Percentiles rank a stretch among this genome's conserved stretches.
Conservation (phyloP, 2,888 invertebrate genomes). For the Rhyacophila evoluta region DNA sequence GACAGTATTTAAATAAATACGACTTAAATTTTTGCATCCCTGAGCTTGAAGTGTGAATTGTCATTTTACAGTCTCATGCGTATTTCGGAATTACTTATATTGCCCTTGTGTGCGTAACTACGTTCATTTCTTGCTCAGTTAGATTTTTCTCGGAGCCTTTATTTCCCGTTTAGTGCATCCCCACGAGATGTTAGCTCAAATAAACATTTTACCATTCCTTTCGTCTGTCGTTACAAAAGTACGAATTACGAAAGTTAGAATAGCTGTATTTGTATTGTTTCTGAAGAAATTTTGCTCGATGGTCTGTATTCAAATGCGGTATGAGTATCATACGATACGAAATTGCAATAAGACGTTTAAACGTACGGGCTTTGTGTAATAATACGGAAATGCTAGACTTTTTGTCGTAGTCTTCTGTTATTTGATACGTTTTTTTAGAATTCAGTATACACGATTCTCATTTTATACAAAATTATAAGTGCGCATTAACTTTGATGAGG, state of each 20-base stretch:
- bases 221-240: no score
- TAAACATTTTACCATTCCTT: background rate
- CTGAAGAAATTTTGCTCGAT: background rate
- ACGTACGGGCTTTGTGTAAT: background rate
- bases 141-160: background rate
- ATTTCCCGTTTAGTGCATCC: background rate
- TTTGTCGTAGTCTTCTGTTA: no score
- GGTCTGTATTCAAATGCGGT: background rate
- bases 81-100: background rate
- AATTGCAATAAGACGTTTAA: background rate
- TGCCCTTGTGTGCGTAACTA: background rate
- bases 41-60: no score
- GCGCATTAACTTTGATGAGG: no score
- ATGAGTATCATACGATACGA: background rate
- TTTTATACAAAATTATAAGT: no score
- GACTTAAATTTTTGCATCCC: no score
- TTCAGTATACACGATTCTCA: no score
- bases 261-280: background rate
- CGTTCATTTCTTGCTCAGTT: no score
- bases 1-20: no score
- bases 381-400: no score
- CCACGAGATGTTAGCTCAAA: background rate
- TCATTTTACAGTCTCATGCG: background rate
- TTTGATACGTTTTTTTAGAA: no score
- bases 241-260: background rate